Evolutionary conservation across 2,888 invertebrate species (phyloP).

Genomic region (Rapana venosa): DNA sequence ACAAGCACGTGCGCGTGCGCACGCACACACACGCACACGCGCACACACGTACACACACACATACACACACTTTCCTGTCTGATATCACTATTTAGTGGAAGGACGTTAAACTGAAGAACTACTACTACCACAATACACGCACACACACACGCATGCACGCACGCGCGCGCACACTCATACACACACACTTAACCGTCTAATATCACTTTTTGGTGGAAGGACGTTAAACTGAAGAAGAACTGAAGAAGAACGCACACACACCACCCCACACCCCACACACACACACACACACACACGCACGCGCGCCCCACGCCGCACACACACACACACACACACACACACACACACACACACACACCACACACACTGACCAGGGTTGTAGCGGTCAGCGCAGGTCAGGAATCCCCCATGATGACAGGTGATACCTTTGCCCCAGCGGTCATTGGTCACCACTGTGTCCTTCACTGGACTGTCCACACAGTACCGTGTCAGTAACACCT

Average conservation of each 20-base stretch:
- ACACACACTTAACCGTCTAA: no score
- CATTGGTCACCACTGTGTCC: conserved; percentile 92
- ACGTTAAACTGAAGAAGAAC: no score
- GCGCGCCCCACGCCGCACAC: neutral
- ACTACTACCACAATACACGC: neutral
- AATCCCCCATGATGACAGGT: conserved; percentile 93
- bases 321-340: neutral
- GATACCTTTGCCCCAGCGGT: conserved; percentile 91
- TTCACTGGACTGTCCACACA: conserved; percentile 82
- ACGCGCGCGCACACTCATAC: no score
- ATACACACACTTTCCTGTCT: no score
- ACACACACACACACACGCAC: neutral
- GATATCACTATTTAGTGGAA: no score
- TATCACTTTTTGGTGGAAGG: no score
- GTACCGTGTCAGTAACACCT: neutral
- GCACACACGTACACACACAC: no score
- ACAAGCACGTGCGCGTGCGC: no score
- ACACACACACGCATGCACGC: neutral
- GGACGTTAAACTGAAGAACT: no score
- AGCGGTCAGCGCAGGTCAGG: conserved; percentile 90
- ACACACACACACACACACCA: neutral
- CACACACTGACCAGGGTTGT: conserved; percentile 83
- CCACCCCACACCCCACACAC: neutral
- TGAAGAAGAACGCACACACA: no score
- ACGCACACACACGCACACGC: no score